These are phyloP conservation scores for Orthosia gracilis DNA, from an alignment of 2,888 invertebrate species.

Conservation along the genomic window DNA sequence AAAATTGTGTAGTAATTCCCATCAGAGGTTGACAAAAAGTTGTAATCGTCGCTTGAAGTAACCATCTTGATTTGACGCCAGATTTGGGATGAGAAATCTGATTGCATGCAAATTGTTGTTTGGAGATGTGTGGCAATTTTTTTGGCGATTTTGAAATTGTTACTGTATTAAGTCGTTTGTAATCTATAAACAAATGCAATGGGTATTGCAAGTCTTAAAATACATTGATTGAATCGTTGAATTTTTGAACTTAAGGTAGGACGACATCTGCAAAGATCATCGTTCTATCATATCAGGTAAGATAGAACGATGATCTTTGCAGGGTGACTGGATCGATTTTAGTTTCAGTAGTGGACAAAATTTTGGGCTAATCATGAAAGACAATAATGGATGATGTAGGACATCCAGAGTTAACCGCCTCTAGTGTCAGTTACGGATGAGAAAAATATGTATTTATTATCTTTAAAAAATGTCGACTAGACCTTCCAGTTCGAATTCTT, in stretches of 20 bases:
- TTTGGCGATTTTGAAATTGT: conserved; percentile 10
- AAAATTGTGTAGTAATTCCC: conserved; percentile 37
- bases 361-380: too few species aligned
- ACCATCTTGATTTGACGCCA: conserved; percentile 49
- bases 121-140: conserved; percentile 38
- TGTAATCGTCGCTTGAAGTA: conserved; percentile 36
- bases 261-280: too few species aligned
- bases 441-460: neutral
- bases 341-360: too few species aligned
- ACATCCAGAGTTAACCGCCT: too few species aligned
- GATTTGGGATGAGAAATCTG: conserved; percentile 50
- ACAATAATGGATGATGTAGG: too few species aligned
- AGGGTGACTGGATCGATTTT: neutral
- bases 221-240: neutral
- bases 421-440: neutral
- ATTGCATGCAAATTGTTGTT: conserved; percentile 42
- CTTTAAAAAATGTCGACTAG: neutral
- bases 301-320: neutral
- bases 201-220: neutral
- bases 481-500: neutral
- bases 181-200: conserved; percentile 21
- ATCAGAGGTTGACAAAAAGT: conserved; percentile 51
- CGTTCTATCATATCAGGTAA: too few species aligned
- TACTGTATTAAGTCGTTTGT: neutral
- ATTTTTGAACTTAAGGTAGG: neutral